These are phyloP conservation scores for Charanyca ferruginea DNA, from an alignment of 2,888 invertebrate genomes.

Conservation along the genomic window DNA sequence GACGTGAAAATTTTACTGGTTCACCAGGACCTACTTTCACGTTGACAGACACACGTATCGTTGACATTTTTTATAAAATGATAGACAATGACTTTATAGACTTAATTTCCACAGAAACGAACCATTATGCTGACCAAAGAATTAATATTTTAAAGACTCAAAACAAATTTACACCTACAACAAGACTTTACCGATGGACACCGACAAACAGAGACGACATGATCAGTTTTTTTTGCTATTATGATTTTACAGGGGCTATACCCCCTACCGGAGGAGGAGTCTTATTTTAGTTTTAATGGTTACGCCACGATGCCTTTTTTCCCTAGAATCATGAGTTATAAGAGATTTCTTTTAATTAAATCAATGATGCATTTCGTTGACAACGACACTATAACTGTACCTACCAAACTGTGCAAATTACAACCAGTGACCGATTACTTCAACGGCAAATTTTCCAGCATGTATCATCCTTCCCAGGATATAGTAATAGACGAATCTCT, in stretches of 20 bases:
- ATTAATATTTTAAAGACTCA: neutral
- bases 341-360: constrained; percentile 58
- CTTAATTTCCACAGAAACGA: too few species aligned
- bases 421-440: constrained; percentile 58
- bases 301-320: constrained; percentile 63
- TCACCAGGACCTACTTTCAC: too few species aligned
- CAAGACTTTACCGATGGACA: constrained; percentile 30
- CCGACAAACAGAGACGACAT: constrained; percentile 57
- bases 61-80: too few species aligned
- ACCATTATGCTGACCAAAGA: too few species aligned
- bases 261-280: constrained; percentile 48
- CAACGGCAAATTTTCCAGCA: constrained; percentile 53
- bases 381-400: constrained; percentile 34
- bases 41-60: too few species aligned
- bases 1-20: too few species aligned
- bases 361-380: constrained; percentile 56
- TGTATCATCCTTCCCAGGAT: constrained; percentile 59
- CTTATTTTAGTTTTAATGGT: constrained; percentile 56
- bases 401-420: constrained; percentile 58
- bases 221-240: constrained; percentile 50
- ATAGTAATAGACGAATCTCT: constrained; percentile 66
- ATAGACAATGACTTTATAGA: too few species aligned
- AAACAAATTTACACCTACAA: neutral
- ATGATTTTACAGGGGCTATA: constrained; percentile 57
- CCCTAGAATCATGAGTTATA: constrained; percentile 56